These are phyloP conservation scores for Chymomyza caudatula DNA, from an alignment of 2,888 invertebrate genomes.

Conservation along the genomic window DNA sequence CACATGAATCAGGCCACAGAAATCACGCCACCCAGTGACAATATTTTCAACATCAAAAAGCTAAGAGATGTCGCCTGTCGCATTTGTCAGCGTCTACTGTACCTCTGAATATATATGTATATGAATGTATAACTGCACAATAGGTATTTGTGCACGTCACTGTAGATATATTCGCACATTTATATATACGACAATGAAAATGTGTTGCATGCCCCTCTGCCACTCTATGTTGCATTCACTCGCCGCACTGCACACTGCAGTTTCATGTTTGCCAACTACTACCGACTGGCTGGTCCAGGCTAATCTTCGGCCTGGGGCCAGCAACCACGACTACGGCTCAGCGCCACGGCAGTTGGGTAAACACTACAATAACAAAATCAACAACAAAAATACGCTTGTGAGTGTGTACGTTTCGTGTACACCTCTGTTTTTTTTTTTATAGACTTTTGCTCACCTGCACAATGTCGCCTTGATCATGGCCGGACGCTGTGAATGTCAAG, in stretches of 20 bases:
- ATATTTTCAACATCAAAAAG: too few species aligned
- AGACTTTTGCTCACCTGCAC: slow-evolving; percentile 83
- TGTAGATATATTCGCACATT: neutral
- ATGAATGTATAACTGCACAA: too few species aligned
- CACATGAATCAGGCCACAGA: too few species aligned
- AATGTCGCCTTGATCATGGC: slow-evolving; percentile 91
- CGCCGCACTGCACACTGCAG: slow-evolving; percentile 38
- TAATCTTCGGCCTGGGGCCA: slow-evolving; percentile 60
- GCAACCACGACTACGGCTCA: slow-evolving; percentile 16
- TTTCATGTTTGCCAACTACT: slow-evolving; percentile 46
- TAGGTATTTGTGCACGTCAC: slow-evolving; percentile 5
- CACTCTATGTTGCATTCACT: neutral
- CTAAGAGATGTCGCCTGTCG: too few species aligned
- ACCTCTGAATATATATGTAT: too few species aligned
- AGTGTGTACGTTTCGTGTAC: neutral
- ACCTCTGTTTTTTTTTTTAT: neutral
- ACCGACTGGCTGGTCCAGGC: slow-evolving; percentile 14
- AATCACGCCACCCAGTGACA: too few species aligned
- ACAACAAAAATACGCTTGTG: neutral
- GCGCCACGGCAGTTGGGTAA: slow-evolving; percentile 1
- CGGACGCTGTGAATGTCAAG: slow-evolving; percentile 94
- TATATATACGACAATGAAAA: neutral
- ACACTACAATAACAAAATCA: slow-evolving; percentile 10
- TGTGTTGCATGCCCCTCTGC: neutral
- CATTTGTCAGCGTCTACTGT: too few species aligned